Evolutionary conservation across 2,888 invertebrate genomes (phyloP), one percentile per base, ranked within the genome.

Genomic region (Octonoba sinensis): DNA sequence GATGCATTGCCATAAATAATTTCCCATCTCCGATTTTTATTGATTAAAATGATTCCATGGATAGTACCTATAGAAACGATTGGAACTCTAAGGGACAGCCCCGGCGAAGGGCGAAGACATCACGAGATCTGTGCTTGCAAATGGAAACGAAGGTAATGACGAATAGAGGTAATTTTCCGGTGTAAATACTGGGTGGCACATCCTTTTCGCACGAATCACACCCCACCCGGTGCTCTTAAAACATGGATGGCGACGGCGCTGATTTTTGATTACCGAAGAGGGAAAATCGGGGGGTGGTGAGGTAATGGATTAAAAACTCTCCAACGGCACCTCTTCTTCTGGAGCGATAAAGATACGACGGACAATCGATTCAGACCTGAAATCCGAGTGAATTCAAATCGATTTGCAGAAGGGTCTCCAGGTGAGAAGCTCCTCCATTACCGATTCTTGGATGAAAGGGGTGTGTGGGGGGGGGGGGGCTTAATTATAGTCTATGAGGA

Each of bases 131-230:
- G n/a, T 6, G 16, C 20, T 44, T 46, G 46, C 65, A 56, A 74
- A 66, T 74, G 74, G 65, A 74, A 74, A 44, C 54, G 36, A 65
- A 57, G 57, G 65, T 74, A 74, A 74, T 74, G 74, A 74, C 74
- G 65, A 74, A 74, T 74, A 65, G 57, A 65, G 74, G 74, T 57
- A 74, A 74, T 74, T 74, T 74, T 74, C 74, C 74, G 65, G 65
- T 74, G 65, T 74, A 74, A 74, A 74, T 74, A 65, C 74, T 74
- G 74, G 74, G 74, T 74, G 74, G 72, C 71, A 60, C 71, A 54
- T 60, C 60, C 51, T 27, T 20, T 36, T 54, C 64, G 46, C 64
- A 64, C 64, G 62, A 64, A 24, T n/a, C 74, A 46, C 65, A 62
- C 65, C 65, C 51, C 65, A 62, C 56, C 47, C 51, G 24, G 36